Base-by-base conservation (phyloP, 2,113 vertebrate species). In the Sorex araneus region DNA sequence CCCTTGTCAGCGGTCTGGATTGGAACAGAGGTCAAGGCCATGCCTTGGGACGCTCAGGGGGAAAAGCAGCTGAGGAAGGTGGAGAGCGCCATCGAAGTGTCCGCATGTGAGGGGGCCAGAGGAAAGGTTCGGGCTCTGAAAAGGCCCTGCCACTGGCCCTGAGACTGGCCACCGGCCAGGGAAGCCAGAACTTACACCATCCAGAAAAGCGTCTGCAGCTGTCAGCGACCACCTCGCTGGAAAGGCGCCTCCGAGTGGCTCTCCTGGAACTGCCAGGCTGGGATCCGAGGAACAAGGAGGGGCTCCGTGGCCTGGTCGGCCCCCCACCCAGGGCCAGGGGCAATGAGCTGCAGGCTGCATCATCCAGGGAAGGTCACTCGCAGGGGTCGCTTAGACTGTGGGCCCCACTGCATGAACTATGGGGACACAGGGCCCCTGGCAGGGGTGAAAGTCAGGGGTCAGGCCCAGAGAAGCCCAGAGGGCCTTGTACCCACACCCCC, bases 171-270 rank as follows among this genome's bases (percentile, higher is more conserved):
- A 95, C 85, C 90, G 74, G 87, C 95, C 97, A 94, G 71, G 90
- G 89, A 96, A 97, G 96, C 96, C 96, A 97, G 95, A 94, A 88
- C 94, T 95, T 97, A 95, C 97, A 97, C 94, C 96, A 94, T 66
- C 63, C 95, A 97, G 95, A 97, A 96, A 97, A 96, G 96, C 92
- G 34, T 94, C 88, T 96, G 1, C 97, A 98, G 95, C 96, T 97
- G 95, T 94, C 87, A 97, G 98, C 97, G 93, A 45, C 3, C 97
- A 97, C 90, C 95, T 94, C 91, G 95, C 84, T 85, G 94, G 96
- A 92, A 97, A 89, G 94, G 96, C 93, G 71, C 78, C 0, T 45
- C 78, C 0, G 43, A 87, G 87, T 54, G 77, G 67, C 81, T 57
- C 84, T 75, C 70, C 32, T 76, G 13, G 78, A 54, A 88, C 74